Conservation (phyloP, 2,797 vertebrate genomes). For the Gorsachius magnificus region DNA sequence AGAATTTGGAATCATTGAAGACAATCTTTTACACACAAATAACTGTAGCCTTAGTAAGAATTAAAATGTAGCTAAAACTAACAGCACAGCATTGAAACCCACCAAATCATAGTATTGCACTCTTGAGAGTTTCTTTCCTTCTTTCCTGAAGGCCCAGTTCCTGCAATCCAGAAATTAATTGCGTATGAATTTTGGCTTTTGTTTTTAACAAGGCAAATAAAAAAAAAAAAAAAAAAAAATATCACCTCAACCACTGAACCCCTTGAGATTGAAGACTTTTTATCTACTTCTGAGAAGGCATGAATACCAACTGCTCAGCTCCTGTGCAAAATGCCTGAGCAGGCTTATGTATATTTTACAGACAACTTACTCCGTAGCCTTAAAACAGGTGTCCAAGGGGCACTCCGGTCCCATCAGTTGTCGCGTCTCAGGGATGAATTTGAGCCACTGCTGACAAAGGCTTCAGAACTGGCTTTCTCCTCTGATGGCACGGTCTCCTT, state of each 20-base stretch:
- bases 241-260: neutral
- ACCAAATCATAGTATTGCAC: neutral
- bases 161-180: neutral
- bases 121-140: neutral
- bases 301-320: neutral
- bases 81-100: neutral
- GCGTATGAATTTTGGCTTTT: neutral
- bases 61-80: neutral
- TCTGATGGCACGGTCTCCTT: neutral
- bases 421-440: neutral
- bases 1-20: neutral
- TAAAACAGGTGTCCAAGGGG: neutral
- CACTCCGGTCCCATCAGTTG: neutral
- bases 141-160: neutral
- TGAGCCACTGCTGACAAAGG: neutral
- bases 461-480: neutral
- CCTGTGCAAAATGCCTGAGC: neutral
- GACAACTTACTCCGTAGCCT: neutral
- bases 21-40: neutral
- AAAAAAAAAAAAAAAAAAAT: neutral
- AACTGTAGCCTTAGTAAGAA: neutral
- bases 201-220: neutral
- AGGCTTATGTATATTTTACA: neutral
- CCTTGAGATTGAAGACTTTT: rapidly evolving
- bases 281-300: rapidly evolving